Conservation (phyloP, 2,888 invertebrate species). For the Camponotus fellah region DNA sequence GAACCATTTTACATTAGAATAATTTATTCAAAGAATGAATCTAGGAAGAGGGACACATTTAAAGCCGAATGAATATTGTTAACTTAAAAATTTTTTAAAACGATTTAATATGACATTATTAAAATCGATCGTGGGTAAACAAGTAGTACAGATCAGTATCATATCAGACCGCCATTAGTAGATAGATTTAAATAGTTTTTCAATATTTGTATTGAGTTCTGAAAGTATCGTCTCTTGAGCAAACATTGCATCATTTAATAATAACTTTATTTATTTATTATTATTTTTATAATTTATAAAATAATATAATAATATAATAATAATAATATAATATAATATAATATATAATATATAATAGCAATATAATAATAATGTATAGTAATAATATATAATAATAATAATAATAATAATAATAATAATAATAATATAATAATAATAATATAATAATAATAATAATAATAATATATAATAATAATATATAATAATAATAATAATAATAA, state of each 20-base stretch:
- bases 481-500: not conserved
- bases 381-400: not conserved
- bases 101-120: not conserved
- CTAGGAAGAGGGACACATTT: not conserved
- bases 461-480: constrained; percentile 9
- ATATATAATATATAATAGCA: not conserved
- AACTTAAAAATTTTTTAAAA: not conserved
- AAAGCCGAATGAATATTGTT: not conserved
- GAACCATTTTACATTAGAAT: not conserved
- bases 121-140: not conserved
- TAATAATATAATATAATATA: not conserved
- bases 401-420: too few relatives aligned
- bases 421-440: too few relatives aligned
- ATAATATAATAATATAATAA: not conserved
- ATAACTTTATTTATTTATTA: not conserved
- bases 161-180: not conserved
- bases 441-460: not conserved
- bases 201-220: not conserved
- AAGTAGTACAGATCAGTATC: constrained; percentile 14
- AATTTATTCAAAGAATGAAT: not conserved
- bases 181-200: not conserved
- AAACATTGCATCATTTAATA: not conserved
- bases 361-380: not conserved
- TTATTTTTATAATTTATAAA: not conserved
- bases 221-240: not conserved